phyloP scores from a whole-genome alignment of 1,140 invertebrate genomes.

The Drosophila athabasca region DNA sequence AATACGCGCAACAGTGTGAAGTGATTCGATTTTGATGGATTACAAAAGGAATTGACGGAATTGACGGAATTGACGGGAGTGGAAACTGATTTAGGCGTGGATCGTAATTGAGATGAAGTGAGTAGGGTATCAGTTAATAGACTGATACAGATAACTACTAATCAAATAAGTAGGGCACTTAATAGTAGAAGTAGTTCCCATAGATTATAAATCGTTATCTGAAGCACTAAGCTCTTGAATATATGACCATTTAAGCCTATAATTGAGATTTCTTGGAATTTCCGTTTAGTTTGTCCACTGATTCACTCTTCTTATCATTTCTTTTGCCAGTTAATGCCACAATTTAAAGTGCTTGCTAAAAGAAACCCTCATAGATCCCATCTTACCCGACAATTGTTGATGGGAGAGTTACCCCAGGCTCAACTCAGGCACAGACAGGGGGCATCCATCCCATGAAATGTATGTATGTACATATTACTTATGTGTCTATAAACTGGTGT shows the following conservation, averaged over 20 bases:
- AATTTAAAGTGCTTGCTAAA: too few relatives aligned
- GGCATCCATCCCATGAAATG: background rate
- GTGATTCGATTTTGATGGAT: slow-evolving; percentile 51
- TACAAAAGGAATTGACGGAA: slow-evolving; percentile 26
- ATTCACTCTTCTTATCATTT: too few relatives aligned
- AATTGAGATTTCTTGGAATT: too few relatives aligned
- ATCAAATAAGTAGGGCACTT: too few relatives aligned
- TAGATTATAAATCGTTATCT: too few relatives aligned
- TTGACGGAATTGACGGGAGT: slow-evolving; percentile 1
- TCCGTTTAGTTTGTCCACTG: too few relatives aligned
- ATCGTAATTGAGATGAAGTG: slow-evolving; percentile 5
- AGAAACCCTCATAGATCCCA: background rate
- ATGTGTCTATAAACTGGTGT: slow-evolving; percentile 7
- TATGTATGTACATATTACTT: slow-evolving; percentile 5
- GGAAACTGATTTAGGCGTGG: background rate
- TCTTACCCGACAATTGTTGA: background rate
- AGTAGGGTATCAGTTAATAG: too few relatives aligned
- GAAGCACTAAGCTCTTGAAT: too few relatives aligned
- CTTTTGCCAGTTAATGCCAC: too few relatives aligned
- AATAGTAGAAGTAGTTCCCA: too few relatives aligned
- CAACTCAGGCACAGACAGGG: slow-evolving; percentile 24
- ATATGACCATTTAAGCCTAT: too few relatives aligned
- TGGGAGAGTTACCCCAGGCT: slow-evolving; percentile 1
- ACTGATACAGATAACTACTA: too few relatives aligned
- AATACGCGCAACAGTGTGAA: slow-evolving; percentile 23